Evolutionary conservation across 2,113 vertebrate species (phyloP).

Genomic region (Gymnocephalus cernua): DNA sequence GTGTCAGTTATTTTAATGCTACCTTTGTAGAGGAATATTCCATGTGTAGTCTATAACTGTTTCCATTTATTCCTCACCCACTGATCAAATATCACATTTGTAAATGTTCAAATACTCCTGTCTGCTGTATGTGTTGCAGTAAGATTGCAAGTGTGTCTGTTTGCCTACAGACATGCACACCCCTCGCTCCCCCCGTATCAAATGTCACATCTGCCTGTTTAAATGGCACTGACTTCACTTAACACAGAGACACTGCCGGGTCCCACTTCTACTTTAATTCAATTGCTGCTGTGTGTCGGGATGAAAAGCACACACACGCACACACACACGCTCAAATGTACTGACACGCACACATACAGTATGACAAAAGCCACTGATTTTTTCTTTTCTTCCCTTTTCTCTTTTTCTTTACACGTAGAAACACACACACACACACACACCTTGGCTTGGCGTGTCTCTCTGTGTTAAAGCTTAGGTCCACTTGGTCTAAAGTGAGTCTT

Average conservation of each 20-base stretch:
- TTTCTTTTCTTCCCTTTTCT: slow-evolving; percentile 1
- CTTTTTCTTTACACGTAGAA: not conserved
- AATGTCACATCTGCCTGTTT: slow-evolving; percentile 77
- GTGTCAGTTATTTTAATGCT: slow-evolving; percentile 34
- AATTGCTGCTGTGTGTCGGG: slow-evolving; percentile 31
- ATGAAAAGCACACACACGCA: slow-evolving; percentile 6
- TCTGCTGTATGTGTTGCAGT: slow-evolving; percentile 32
- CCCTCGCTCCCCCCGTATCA: slow-evolving; percentile 36
- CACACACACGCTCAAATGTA: slow-evolving; percentile 13
- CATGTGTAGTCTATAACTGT: slow-evolving; percentile 25
- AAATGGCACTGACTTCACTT: slow-evolving; percentile 77
- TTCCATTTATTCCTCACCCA: slow-evolving; percentile 47
- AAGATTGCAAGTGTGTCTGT: slow-evolving; percentile 54
- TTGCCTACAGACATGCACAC: slow-evolving; percentile 38
- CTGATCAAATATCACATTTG: slow-evolving; percentile 70
- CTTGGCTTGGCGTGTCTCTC: slow-evolving; percentile 16
- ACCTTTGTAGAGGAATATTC: slow-evolving; percentile 18
- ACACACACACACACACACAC: slow-evolving; percentile 8
- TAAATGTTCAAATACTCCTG: slow-evolving; percentile 68
- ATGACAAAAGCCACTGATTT: not conserved
- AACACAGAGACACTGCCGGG: slow-evolving; percentile 51
- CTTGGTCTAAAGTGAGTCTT: slow-evolving; percentile 61
- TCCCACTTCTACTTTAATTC: slow-evolving; percentile 47
- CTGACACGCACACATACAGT: not conserved
- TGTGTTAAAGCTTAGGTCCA: slow-evolving; percentile 59